phyloP scores from a whole-genome alignment of 2,113 vertebrate genomes.

The Stigmatopora argus region DNA sequence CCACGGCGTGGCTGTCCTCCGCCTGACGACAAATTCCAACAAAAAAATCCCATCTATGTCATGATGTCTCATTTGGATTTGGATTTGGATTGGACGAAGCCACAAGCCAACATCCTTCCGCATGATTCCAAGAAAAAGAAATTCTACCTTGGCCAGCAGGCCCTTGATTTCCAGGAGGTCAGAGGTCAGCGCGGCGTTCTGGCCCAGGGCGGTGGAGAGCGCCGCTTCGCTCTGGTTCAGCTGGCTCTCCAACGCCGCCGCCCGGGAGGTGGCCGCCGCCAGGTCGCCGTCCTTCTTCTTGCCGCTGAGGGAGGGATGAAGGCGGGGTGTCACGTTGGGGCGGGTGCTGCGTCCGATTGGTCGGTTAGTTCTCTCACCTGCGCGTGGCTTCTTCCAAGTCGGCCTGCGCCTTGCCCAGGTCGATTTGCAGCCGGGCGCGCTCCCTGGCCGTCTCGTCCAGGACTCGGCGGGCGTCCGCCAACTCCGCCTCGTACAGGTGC shows the following conservation, averaged over 20 bases:
- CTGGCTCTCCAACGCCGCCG: constrained; percentile 81
- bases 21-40: constrained; percentile 63
- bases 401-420: constrained; percentile 81
- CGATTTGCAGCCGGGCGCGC: constrained; percentile 87
- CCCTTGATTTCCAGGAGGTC: constrained; percentile 80
- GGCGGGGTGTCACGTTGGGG: no score
- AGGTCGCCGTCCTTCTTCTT: constrained; percentile 90
- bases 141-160: constrained; percentile 81
- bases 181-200: constrained; percentile 75
- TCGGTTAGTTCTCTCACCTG: constrained; percentile 54
- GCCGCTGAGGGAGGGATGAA: constrained; percentile 61
- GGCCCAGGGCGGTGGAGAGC: constrained; percentile 78
- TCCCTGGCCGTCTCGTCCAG: constrained; percentile 91
- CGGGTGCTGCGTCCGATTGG: no score
- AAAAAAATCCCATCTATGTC: background rate
- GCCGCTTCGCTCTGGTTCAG: constrained; percentile 83
- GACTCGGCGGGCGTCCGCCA: constrained; percentile 86
- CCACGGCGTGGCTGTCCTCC: constrained; percentile 84
- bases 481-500: constrained; percentile 84
- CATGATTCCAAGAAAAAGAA: background rate
- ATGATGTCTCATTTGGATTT: no score
- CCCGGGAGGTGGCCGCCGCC: constrained; percentile 73
- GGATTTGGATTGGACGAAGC: no score
- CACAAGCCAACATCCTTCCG: no score
- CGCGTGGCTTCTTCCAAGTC: constrained; percentile 82